Evolutionary conservation across 2,888 invertebrate species (phyloP).

Genomic region (Malacosoma neustria): DNA sequence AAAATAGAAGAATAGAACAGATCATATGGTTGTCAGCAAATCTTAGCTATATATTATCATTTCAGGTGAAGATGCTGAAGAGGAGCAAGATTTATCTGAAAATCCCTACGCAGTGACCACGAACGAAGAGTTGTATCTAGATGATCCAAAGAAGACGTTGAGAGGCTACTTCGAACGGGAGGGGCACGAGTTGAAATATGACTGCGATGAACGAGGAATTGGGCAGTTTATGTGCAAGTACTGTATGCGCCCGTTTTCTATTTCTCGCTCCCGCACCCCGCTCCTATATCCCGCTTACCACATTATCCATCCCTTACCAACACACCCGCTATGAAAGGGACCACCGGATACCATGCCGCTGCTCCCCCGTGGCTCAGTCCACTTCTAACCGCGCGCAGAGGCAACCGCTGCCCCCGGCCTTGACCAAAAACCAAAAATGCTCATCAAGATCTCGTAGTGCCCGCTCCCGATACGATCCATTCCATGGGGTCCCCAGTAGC

Average conservation of each 20-base stretch:
- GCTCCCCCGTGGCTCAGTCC: too few species aligned
- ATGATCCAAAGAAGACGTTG: constrained; percentile 96
- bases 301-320: not conserved
- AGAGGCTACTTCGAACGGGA: constrained; percentile 96
- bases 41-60: too few species aligned
- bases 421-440: too few species aligned
- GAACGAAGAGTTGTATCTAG: constrained; percentile 92
- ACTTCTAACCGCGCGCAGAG: too few species aligned
- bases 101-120: constrained; percentile 88
- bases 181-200: constrained; percentile 88
- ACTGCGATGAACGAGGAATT: constrained; percentile 88
- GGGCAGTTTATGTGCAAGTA: constrained; percentile 92
- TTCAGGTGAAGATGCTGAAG: constrained; percentile 91
- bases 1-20: too few species aligned
- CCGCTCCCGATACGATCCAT: too few species aligned
- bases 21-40: too few species aligned
- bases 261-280: not conserved
- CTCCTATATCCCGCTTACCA: not conserved
- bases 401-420: too few species aligned
- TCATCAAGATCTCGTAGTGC: too few species aligned
- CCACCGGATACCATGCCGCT: too few species aligned
- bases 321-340: not conserved
- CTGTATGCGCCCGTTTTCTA: not conserved
- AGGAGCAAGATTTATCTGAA: constrained; percentile 85
- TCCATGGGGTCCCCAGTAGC: too few species aligned